Evolutionary conservation across 2,113 vertebrate species (phyloP).

Genomic region (Microtus montanus): DNA sequence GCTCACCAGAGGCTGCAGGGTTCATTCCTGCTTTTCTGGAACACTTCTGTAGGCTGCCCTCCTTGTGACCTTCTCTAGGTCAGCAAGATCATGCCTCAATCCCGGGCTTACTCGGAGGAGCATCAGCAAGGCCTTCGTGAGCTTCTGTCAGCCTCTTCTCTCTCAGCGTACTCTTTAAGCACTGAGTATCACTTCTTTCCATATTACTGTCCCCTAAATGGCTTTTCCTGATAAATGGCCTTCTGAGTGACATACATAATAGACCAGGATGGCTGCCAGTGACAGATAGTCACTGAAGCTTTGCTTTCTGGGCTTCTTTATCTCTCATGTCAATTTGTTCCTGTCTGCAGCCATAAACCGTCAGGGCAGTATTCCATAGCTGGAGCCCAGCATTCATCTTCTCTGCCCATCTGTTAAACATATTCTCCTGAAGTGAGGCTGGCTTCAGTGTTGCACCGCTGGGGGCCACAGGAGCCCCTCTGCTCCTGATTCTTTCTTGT

Average conservation of each 20-base stretch:
- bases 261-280: neutral
- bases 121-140: no score
- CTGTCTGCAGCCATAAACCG: neutral
- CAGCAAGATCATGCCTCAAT: neutral
- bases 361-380: neutral
- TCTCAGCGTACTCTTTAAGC: neutral
- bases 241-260: neutral
- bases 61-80: neutral
- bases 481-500: constrained; percentile 69
- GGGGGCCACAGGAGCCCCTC: constrained; percentile 14
- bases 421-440: constrained; percentile 35
- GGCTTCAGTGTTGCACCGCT: neutral
- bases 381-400: neutral
- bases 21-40: neutral
- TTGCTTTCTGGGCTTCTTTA: constrained; percentile 44
- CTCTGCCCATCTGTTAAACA: neutral
- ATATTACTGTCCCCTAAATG: neutral
- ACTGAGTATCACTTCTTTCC: neutral
- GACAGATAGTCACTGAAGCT: neutral
- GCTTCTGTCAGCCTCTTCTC: neutral
- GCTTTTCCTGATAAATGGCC: constrained; percentile 33
- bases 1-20: neutral
- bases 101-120: neutral
- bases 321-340: neutral
- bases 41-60: neutral